Evolutionary conservation across 1,140 invertebrate species (phyloP), one percentile per base, ranked within the genome.

Genomic region (Sarcophaga bullata): DNA sequence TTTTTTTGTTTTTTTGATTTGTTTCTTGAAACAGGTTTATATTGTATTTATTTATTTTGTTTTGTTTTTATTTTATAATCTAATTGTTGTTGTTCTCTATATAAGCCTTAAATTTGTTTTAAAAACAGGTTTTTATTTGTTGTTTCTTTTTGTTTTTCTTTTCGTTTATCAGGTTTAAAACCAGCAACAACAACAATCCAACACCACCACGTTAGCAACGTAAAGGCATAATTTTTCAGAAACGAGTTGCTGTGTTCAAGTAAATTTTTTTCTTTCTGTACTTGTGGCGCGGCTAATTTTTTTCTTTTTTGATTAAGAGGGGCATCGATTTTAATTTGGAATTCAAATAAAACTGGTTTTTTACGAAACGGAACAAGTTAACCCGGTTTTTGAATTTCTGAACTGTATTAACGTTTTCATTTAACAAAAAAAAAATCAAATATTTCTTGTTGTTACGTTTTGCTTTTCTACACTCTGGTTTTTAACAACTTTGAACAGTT

Each of bases 271-370:
- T 37, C 25, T 37, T 37, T 37, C 25, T 37, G 4, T 37, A 37
- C 25, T 37, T 37, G 25, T 37, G 25, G 25, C 25, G 25, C 62
- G 37, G 62, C 13, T 37, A 37, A 37, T 37, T 37, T 37, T 37
- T 37, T 37, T 37, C 25, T 37, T 37, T 37, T 37, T 37, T 37
- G 25, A 37, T 2, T 37, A 37, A 37, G 25, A 37, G 48, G 15
- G 15, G 73, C 75, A 78, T 52, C 62, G 6, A 19, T 25, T 78
- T 78, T 37, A 37, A 37, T 37, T 78, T 78, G 75, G 75, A 78
- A 76, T 78, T 52, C 10, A 50, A 52, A 78, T 15, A 50, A 78
- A 78, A 78, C 75, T 50, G 75, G 75, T 78, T 78, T 78, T 76
- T 52, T 50, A 9, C 25, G 37, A 78, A 78, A n/a, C 62, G 62